These are phyloP conservation scores for Motacilla alba DNA, from an alignment of 2,113 vertebrate species.

Conservation along the genomic window DNA sequence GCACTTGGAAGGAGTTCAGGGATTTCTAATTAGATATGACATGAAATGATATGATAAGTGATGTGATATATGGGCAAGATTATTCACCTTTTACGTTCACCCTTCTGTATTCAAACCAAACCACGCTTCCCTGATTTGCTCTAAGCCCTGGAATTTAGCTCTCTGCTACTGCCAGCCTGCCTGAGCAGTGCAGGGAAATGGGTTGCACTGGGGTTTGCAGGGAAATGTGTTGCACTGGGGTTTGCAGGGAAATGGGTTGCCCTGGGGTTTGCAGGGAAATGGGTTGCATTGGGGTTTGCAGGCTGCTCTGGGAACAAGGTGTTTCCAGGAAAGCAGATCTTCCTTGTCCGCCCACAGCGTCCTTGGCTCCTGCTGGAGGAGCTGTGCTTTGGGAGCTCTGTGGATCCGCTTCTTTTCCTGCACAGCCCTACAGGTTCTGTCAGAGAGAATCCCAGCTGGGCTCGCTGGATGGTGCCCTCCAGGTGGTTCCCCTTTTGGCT, in stretches of 20 bases:
- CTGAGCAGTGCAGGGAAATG: background rate
- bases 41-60: background rate
- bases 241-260: background rate
- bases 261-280: background rate
- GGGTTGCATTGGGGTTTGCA: background rate
- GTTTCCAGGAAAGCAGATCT: background rate
- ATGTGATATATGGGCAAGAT: background rate
- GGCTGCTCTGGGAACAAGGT: background rate
- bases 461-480: background rate
- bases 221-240: background rate
- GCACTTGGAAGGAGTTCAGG: slow-evolving; percentile 5
- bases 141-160: background rate
- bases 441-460: background rate
- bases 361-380: background rate
- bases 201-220: background rate
- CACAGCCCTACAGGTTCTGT: background rate
- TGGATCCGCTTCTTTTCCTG: background rate
- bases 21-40: background rate
- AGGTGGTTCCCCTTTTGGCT: background rate
- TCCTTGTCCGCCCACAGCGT: background rate
- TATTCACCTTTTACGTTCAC: background rate
- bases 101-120: background rate
- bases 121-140: background rate
- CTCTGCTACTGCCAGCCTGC: background rate
- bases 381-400: background rate